Evolutionary conservation across 92 coral and sea anemone species (phyloP).

Genomic region (Parazoanthus atlanticus): DNA sequence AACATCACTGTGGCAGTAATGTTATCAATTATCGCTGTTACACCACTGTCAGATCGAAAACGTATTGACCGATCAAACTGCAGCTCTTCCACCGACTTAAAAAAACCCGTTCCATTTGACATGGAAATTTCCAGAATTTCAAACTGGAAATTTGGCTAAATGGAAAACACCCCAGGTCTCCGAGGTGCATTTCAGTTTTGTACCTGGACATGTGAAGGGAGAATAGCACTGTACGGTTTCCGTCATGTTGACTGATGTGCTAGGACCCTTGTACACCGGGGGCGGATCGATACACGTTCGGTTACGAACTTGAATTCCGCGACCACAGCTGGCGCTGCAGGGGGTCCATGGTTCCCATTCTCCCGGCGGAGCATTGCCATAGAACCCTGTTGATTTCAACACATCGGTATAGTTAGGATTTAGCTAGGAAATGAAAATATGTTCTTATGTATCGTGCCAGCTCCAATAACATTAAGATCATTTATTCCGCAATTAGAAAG

Average conservation of each 20-base stretch:
- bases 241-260: conserved; percentile 18
- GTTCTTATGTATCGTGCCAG: too few species aligned
- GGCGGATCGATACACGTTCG: conserved; percentile 59
- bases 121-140: too few species aligned
- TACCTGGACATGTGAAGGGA: conserved; percentile 62
- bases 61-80: too few species aligned
- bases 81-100: too few species aligned
- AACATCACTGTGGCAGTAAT: too few species aligned
- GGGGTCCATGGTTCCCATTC: conserved; percentile 64
- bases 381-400: not conserved
- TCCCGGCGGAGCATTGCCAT: conserved; percentile 54
- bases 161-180: too few species aligned
- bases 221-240: conserved; percentile 35
- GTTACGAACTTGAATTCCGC: conserved; percentile 48
- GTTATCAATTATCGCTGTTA: too few species aligned
- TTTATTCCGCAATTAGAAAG: too few species aligned
- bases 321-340: conserved; percentile 59
- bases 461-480: too few species aligned
- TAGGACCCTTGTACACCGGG: conserved; percentile 30
- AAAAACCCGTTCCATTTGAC: too few species aligned
- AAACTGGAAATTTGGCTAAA: too few species aligned
- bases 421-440: not conserved
- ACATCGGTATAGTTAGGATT: not conserved
- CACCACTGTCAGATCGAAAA: too few species aligned
- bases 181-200: not conserved